Base-by-base conservation (phyloP, 2,113 vertebrate genomes). In the Mionectes macconnelli region DNA sequence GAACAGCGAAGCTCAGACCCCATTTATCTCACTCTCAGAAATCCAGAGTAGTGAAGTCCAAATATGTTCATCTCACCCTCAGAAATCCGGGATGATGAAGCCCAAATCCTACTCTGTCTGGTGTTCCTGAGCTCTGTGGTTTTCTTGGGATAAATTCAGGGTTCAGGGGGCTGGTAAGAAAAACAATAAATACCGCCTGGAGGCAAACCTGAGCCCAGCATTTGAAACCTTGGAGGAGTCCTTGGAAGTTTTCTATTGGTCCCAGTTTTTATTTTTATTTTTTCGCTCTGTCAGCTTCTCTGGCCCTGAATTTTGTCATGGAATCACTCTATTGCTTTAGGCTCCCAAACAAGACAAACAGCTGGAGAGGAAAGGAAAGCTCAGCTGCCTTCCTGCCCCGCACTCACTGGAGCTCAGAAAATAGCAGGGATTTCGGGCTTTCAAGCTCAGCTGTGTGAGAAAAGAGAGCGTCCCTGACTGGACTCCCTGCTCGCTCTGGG, bases 331-430 rank as follows among this genome's bases (percentile, higher is more conserved):
- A 78, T 91, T 92, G 91, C 89, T 95, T 94, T 93, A 95, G 93
- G 93, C 91, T 95, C 81, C 78, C 37, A 30, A 87, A 84, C 77
- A 94, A 92, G 82, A 86, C 91, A 94, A 96, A 96, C 62, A 94
- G 64, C 4, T 57, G 5, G 17, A 70, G 81, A 89, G 70, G 87
- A 95, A 94, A 92, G 63, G 45, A 88, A 44, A 94, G 87, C 93
- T 93, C 74, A 72, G 75, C 62, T 83, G 86, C 81, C 67, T 93
- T 91, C 87, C 94, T 96, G 91, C 96, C 35, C 69, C 23, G 19
- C 35, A 0, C 75, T 94, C 45, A 5, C 25, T 80, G 53, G 81
- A 84, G 74, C 82, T 83, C 68, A 59, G 67, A 56, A 92, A 79
- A 91, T 35, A 47, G 16, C 79, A 11, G 53, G 30, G 44, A 72